Base-by-base conservation (phyloP, 2,113 vertebrate species). In the Cyanistes caeruleus region DNA sequence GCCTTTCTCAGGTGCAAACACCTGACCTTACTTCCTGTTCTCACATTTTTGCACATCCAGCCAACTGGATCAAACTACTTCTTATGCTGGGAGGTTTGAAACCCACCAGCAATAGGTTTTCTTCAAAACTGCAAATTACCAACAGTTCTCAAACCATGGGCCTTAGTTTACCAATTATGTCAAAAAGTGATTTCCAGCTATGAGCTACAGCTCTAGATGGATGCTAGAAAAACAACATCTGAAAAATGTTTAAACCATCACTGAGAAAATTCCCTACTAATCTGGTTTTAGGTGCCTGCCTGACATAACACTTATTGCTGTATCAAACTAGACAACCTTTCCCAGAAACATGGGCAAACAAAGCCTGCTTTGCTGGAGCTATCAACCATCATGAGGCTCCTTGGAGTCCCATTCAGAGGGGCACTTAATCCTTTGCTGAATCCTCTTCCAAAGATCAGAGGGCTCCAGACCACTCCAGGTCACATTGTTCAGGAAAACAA, bases 51-150 rank as follows among this genome's bases (percentile, higher is more conserved):
- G 37, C 31, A 53, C 37, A 76, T 46, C 35, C 67, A 87, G 5
- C 4, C 33, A 93, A 46, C 41, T 41, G 69, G 11, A 73, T 13
- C 33, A 83, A 83, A 77, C 13, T 37, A 33, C 12, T 88, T 64
- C 33, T 90, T 37, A 27, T 4, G 10, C 19, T 20, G 30, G 22
- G 19, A 56, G 17, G 17, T 49, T 67, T 69, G 67, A 88, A 76
- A 69, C 20, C 2, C 31, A 44, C 25, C n/a, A 86, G 30, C 55
- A 77, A 39, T 0, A 0, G 27, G 5, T 8, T 74, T 4, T 55
- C 37, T 27, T 60, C 58, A 67, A 59, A 83, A 70, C 31, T 53
- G 35, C 48, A 56, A 46, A 30, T n/a, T 46, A 65, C 41, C 63
- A 74, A 16, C 31, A 83, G 55, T 8, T 65, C 75, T 43, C 59